phyloP scores from a whole-genome alignment of 2,113 vertebrate genomes.

The Mormoops blainvillei region DNA sequence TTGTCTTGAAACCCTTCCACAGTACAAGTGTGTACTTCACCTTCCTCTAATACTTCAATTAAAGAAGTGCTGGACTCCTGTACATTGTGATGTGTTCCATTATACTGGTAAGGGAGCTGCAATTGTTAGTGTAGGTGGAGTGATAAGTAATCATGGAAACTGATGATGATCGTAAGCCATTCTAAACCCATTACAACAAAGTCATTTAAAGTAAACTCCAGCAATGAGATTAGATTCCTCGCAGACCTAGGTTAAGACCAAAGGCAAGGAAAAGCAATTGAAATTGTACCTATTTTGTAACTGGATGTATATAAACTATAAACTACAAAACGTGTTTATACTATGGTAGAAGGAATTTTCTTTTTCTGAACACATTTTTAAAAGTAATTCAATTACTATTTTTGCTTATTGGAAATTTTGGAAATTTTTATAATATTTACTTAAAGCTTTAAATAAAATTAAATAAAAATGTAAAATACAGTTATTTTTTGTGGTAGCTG shows the following conservation, averaged over 20 bases:
- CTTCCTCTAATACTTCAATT: constrained; percentile 55
- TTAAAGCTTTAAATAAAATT: background rate
- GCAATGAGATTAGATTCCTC: background rate
- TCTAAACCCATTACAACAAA: constrained; percentile 27
- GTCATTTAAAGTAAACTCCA: background rate
- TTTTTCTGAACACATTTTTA: background rate
- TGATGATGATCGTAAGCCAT: constrained; percentile 31
- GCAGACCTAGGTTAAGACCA: constrained; percentile 14
- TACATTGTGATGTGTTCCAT: background rate
- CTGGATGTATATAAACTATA: background rate
- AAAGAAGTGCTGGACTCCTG: background rate
- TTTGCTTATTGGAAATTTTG: background rate
- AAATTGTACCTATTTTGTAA: background rate
- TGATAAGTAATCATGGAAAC: constrained; percentile 62
- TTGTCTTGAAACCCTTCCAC: constrained; percentile 1
- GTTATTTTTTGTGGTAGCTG: background rate
- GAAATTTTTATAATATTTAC: background rate
- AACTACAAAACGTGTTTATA: background rate
- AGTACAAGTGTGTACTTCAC: background rate
- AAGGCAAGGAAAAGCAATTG: constrained; percentile 6
- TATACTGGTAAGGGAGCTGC: background rate
- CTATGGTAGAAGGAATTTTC: background rate
- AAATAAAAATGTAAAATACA: background rate
- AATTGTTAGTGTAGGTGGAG: constrained; percentile 26
- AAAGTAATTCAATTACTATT: background rate